phyloP scores from a whole-genome alignment of 2,888 invertebrate genomes.

The Mesoligia furuncula region DNA sequence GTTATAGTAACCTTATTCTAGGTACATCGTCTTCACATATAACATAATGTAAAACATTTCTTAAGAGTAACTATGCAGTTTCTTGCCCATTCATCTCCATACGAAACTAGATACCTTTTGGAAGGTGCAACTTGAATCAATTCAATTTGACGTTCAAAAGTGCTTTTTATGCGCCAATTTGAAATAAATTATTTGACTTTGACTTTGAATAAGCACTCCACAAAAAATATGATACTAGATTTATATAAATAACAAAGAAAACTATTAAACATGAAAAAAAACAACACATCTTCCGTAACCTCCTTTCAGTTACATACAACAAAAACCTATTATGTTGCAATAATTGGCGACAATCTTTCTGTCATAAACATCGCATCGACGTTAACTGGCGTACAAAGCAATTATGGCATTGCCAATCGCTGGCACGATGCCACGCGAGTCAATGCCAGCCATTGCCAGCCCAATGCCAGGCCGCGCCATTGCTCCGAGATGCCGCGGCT shows the following conservation, averaged over 20 bases:
- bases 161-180: too few relatives aligned
- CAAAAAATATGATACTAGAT: neutral
- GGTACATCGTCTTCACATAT: too few relatives aligned
- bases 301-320: conserved; percentile 9
- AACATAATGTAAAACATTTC: too few relatives aligned
- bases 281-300: neutral
- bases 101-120: neutral
- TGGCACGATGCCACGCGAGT: conserved; percentile 70
- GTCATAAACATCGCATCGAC: conserved; percentile 55
- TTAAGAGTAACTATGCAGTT: neutral
- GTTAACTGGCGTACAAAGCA: conserved; percentile 67
- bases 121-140: too few relatives aligned
- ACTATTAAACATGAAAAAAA: neutral
- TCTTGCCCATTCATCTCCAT: neutral
- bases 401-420: conserved; percentile 71
- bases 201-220: neutral
- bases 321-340: conserved; percentile 22
- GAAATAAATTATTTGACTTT: neutral
- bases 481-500: conserved; percentile 63
- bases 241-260: neutral
- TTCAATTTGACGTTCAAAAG: too few relatives aligned
- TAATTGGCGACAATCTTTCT: conserved; percentile 44
- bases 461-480: conserved; percentile 60
- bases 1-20: neutral
- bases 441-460: conserved; percentile 70